These are phyloP conservation scores for Spea multiplicata DNA, from an alignment of 2,113 vertebrate species.

Conservation along the genomic window DNA sequence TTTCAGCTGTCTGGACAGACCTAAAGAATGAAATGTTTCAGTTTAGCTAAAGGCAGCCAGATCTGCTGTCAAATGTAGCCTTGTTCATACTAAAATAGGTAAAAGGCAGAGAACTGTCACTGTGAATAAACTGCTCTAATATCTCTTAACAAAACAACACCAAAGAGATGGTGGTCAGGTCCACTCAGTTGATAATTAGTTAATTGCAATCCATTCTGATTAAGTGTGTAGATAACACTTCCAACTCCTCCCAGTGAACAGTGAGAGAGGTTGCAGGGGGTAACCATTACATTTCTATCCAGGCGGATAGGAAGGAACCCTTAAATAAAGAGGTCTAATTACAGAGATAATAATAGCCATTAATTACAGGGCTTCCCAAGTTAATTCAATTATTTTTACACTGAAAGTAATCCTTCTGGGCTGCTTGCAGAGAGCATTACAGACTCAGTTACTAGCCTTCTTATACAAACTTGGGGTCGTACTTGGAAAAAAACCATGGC, in stretches of 20 bases:
- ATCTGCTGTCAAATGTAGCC: too few species aligned
- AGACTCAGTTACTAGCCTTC: neutral
- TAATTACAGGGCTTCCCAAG: constrained; percentile 45
- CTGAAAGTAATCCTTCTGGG: constrained; percentile 23
- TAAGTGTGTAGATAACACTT: constrained; percentile 40
- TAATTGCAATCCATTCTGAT: constrained; percentile 46
- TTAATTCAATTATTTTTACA: constrained; percentile 46
- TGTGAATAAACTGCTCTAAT: too few species aligned
- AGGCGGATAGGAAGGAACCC: constrained; percentile 44
- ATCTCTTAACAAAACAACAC: neutral
- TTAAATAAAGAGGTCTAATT: constrained; percentile 49
- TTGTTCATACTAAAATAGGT: too few species aligned
- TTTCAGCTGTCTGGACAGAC: too few species aligned
- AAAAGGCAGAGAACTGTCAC: too few species aligned
- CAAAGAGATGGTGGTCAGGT: constrained; percentile 20
- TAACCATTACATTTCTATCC: constrained; percentile 46
- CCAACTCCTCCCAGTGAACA: constrained; percentile 32
- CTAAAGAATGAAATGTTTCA: too few species aligned
- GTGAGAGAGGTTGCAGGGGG: constrained; percentile 44
- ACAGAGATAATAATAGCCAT: constrained; percentile 47
- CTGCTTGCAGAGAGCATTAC: neutral
- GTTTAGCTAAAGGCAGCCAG: too few species aligned
- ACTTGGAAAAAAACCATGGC: neutral
- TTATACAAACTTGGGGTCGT: neutral
- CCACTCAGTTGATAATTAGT: constrained; percentile 32